Conservation (phyloP, 1,140 invertebrate species). For the Drosophila virilis region DNA sequence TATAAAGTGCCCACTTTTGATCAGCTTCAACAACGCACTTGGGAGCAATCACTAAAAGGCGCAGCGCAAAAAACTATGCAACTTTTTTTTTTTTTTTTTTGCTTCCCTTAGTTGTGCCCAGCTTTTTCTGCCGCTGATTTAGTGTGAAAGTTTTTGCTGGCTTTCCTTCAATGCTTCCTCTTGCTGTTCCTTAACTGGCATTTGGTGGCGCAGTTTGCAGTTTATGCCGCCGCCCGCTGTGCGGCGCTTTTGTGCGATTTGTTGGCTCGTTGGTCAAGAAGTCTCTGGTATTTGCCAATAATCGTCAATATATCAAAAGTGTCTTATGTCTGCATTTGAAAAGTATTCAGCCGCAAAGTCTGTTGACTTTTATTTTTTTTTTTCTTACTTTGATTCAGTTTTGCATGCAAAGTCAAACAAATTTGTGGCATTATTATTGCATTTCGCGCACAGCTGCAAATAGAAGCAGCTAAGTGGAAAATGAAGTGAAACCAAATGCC, state of each 20-base stretch:
- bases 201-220: too few species aligned
- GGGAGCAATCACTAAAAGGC: slow-evolving; percentile 64
- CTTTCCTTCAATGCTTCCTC: slow-evolving; percentile 28
- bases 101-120: not conserved
- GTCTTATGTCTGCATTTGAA: slow-evolving; percentile 60
- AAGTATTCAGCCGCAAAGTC: slow-evolving; percentile 46
- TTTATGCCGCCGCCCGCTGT: slow-evolving; percentile 28
- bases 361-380: slow-evolving; percentile 10
- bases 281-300: slow-evolving; percentile 67
- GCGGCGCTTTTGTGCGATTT: slow-evolving; percentile 41
- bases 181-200: not conserved
- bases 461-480: slow-evolving; percentile 33
- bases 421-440: slow-evolving; percentile 53
- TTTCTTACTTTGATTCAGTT: slow-evolving; percentile 1
- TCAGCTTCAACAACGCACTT: slow-evolving; percentile 72
- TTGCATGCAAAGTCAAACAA: slow-evolving; percentile 19
- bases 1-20: slow-evolving; percentile 72
- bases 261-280: slow-evolving; percentile 55
- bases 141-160: slow-evolving; percentile 71
- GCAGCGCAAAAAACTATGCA: slow-evolving; percentile 56
- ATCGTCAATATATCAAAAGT: slow-evolving; percentile 77
- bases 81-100: slow-evolving; percentile 51
- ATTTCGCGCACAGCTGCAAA: slow-evolving; percentile 30
- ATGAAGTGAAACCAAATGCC: slow-evolving; percentile 23
- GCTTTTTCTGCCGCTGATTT: slow-evolving; percentile 65